These are phyloP conservation scores for Borostomias antarcticus DNA, from an alignment of 2,797 vertebrate species.

Conservation along the genomic window DNA sequence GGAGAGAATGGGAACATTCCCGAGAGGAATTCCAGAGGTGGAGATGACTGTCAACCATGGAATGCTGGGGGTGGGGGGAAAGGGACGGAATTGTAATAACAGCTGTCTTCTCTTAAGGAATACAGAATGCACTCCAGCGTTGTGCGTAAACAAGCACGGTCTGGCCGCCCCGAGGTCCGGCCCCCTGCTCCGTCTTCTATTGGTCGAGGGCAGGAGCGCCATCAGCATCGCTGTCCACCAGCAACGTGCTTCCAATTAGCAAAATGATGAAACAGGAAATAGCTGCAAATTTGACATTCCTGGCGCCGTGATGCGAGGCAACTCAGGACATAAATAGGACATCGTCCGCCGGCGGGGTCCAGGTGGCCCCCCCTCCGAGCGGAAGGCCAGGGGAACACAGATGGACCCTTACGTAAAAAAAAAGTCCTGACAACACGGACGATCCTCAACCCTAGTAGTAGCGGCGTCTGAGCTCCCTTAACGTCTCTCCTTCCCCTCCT, in stretches of 20 bases:
- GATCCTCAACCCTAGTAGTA: not conserved
- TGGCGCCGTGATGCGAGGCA: slow-evolving; percentile 47
- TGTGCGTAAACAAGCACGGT: slow-evolving; percentile 77
- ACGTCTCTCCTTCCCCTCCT: too few species aligned
- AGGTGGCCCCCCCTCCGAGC: slow-evolving; percentile 18
- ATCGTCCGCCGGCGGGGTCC: slow-evolving; percentile 14
- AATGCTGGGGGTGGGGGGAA: slow-evolving; percentile 58
- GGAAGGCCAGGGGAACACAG: not conserved
- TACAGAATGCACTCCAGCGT: slow-evolving; percentile 74
- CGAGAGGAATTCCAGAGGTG: slow-evolving; percentile 58
- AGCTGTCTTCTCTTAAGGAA: slow-evolving; percentile 79
- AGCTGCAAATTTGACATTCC: slow-evolving; percentile 74
- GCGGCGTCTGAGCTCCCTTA: not conserved
- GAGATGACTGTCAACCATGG: slow-evolving; percentile 53
- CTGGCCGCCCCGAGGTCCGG: slow-evolving; percentile 63
- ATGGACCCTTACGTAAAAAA: not conserved
- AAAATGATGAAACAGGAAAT: slow-evolving; percentile 83
- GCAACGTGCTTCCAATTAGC: slow-evolving; percentile 81
- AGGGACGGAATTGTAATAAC: slow-evolving; percentile 73
- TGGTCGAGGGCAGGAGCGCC: slow-evolving; percentile 62
- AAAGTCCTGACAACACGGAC: not conserved
- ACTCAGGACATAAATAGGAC: slow-evolving; percentile 31
- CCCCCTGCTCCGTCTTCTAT: slow-evolving; percentile 63
- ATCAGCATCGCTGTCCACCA: slow-evolving; percentile 52
- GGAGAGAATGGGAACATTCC: slow-evolving; percentile 34